phyloP scores from a whole-genome alignment of 2,888 invertebrate genomes.

The Dasysyrphus albostriatus region DNA sequence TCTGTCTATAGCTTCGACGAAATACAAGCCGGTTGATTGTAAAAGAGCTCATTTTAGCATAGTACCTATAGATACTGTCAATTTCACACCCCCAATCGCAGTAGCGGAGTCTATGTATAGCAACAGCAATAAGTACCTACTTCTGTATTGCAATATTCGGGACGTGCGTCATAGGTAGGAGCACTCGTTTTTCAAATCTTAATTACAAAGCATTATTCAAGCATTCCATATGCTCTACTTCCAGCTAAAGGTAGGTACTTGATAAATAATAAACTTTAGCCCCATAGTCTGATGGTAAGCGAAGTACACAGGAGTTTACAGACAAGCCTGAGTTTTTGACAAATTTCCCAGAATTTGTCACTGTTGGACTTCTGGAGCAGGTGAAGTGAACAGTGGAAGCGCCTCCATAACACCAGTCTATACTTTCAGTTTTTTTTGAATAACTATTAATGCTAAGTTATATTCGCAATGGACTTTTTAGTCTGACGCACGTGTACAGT shows the following conservation, averaged over 20 bases:
- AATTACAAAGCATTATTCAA: slow-evolving; percentile 67
- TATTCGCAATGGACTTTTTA: slow-evolving; percentile 38
- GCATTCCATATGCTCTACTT: slow-evolving; percentile 58
- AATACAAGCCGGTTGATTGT: slow-evolving; percentile 38
- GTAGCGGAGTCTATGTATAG: neutral
- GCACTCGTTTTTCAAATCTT: slow-evolving; percentile 66
- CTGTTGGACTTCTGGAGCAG: slow-evolving; percentile 59
- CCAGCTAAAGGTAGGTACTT: slow-evolving; percentile 38
- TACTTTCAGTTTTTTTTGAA: slow-evolving; percentile 19
- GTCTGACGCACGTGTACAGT: slow-evolving; percentile 19
- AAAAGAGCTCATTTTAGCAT: slow-evolving; percentile 30
- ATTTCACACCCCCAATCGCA: slow-evolving; percentile 34
- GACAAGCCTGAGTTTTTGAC: slow-evolving; percentile 45
- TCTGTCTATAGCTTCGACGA: slow-evolving; percentile 20
- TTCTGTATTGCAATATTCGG: neutral
- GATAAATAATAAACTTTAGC: slow-evolving; percentile 63
- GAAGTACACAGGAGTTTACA: slow-evolving; percentile 14
- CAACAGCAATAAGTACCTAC: neutral
- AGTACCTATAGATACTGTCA: slow-evolving; percentile 26
- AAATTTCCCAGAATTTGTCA: slow-evolving; percentile 67
- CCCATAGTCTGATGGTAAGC: slow-evolving; percentile 27
- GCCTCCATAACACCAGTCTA: neutral
- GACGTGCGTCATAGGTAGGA: neutral
- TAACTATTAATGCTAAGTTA: slow-evolving; percentile 41
- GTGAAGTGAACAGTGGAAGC: slow-evolving; percentile 22